These are phyloP conservation scores for Nycticorax nycticorax DNA, from an alignment of 2,113 vertebrate genomes.

Conservation along the genomic window DNA sequence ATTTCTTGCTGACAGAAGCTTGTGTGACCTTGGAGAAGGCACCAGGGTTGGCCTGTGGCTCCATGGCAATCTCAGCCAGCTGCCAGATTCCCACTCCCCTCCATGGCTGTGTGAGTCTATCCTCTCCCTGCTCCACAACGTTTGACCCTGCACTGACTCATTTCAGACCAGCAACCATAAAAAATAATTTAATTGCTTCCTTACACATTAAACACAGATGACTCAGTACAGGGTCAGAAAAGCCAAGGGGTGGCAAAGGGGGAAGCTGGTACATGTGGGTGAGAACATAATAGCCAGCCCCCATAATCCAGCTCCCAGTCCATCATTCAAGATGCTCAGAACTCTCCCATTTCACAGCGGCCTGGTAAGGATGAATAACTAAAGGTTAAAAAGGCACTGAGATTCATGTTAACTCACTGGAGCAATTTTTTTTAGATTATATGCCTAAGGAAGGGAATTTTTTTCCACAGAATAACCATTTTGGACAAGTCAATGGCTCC, in stretches of 20 bases:
- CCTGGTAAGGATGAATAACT: neutral
- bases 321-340: neutral
- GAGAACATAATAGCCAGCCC: neutral
- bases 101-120: neutral
- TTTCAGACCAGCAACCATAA: neutral
- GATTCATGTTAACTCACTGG: neutral
- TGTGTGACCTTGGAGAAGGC: constrained; percentile 15
- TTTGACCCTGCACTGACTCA: constrained; percentile 1
- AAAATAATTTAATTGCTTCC: neutral
- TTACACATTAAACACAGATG: neutral
- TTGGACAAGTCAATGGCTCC: neutral
- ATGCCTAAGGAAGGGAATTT: neutral
- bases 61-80: neutral
- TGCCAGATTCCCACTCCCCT: constrained; percentile 2
- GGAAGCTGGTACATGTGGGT: neutral
- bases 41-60: neutral
- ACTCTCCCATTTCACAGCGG: neutral
- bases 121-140: neutral
- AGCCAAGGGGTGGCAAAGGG: neutral
- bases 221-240: neutral
- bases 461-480: neutral
- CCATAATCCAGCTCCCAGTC: neutral
- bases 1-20: constrained; percentile 12
- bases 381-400: neutral
- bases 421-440: neutral